Base-by-base conservation (phyloP, 2,888 invertebrate species). In the Electrophaes corylata region DNA sequence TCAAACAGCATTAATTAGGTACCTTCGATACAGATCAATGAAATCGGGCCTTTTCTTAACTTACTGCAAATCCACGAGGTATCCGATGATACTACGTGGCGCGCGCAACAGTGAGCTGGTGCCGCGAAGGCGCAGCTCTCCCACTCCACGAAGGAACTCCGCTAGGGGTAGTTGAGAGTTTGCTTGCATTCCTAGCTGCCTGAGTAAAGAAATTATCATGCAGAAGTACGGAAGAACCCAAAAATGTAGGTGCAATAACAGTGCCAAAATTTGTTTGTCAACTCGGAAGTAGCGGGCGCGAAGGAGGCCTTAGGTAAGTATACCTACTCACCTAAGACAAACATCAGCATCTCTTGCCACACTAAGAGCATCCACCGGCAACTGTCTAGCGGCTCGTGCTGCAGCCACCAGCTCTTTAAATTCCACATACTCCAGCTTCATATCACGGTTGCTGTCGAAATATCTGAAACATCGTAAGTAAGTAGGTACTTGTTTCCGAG, bases 41-140 rank as follows among this genome's bases (percentile, higher is more conserved):
- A 33, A 12, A 35, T 35, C 4, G 6, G 35, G 35, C 14, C n/a
- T n/a, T n/a, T n/a, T n/a, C n/a, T 4, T n/a, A n/a, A 60, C 78
- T 77, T 60, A 87, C 87, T 87, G 83, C 54, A 88, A 66, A 56
- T 89, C 88, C 2, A 75, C 31, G 16, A 88, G 68, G 60, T 88
- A 88, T 0, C 73, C 79, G n/a, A 76, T 64, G 26, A 83, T 71
- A 62, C 82, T 78, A 18, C 83, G 84, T 0, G 92, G 88, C 2
- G 95, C 84, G n/a, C 95, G 87, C 65, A 95, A 92, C 51, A 96
- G 79, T 0, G 92, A 87, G 29, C 95, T 95, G 12, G 95, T 95
- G 6, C 95, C 95, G 48, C 95, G 86, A 41, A 95, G 92, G 51
- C 93, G 93, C 12, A 94, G 82, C 66, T 94, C 94, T 3, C 94